A percentile compares a stretch with the other conserved stretches of the same genome.
Conservation (phyloP, 2,113 vertebrate species). For the Terrapene triunguis region DNA sequence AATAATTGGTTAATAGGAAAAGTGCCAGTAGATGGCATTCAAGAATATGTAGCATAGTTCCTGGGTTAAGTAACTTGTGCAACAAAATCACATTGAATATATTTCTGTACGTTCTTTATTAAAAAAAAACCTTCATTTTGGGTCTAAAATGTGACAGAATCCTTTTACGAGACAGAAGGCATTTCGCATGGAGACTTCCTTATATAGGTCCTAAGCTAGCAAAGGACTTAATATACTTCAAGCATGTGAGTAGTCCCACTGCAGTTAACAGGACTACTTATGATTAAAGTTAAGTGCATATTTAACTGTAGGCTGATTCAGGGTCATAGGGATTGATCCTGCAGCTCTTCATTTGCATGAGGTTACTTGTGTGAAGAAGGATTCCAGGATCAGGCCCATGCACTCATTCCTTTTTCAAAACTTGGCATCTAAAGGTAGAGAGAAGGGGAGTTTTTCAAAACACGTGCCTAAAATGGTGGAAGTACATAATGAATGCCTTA, state of each 20-base stretch:
- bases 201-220: not conserved
- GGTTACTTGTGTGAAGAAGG: not conserved
- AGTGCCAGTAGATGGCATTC: not conserved
- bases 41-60: not conserved
- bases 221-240: constrained; percentile 17
- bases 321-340: not conserved
- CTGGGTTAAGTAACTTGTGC: not conserved
- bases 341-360: not conserved
- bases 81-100: not conserved
- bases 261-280: not conserved
- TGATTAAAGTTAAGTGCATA: not conserved
- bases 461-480: not conserved
- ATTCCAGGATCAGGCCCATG: not conserved
- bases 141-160: not conserved
- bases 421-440: not conserved
- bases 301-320: not conserved
- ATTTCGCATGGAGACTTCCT: not conserved
- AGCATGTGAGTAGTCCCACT: not conserved
- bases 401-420: not conserved
- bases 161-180: not conserved
- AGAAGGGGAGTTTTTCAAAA: not conserved
- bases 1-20: not conserved
- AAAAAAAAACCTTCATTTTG: not conserved
- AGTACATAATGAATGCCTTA: not conserved
- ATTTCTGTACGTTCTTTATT: not conserved